phyloP scores from a whole-genome alignment of 2,797 vertebrate species.

The Etheostoma nigrum region DNA sequence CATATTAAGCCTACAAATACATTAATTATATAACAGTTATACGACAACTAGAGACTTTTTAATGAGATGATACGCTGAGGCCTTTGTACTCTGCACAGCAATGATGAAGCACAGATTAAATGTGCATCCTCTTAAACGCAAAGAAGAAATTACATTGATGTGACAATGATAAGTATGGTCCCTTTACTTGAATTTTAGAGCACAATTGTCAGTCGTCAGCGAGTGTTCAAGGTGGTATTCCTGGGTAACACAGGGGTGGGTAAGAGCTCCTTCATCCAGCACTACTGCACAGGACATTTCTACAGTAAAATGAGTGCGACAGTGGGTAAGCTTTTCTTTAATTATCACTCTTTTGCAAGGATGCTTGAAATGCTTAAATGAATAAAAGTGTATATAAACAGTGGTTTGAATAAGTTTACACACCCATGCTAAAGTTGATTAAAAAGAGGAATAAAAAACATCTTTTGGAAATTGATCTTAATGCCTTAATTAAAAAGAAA shows the following conservation, averaged over 20 bases:
- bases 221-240: conserved; percentile 90
- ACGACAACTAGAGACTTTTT: background rate
- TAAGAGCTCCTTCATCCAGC: conserved; percentile 90
- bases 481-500: too few relatives aligned
- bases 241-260: conserved; percentile 89
- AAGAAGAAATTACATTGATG: background rate
- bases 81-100: background rate
- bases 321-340: conserved; percentile 78
- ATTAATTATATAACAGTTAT: background rate
- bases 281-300: conserved; percentile 85
- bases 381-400: too few relatives aligned
- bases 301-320: conserved; percentile 79
- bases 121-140: background rate
- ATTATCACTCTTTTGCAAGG: too few relatives aligned
- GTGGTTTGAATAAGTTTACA: too few relatives aligned
- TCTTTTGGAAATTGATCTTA: too few relatives aligned
- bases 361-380: too few relatives aligned
- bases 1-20: conserved; percentile 27
- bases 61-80: conserved; percentile 4
- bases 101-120: background rate
- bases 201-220: conserved; percentile 54
- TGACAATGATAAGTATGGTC: conserved; percentile 34
- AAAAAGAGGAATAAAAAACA: too few relatives aligned
- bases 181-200: conserved; percentile 66
- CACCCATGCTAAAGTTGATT: too few relatives aligned